Evolutionary conservation across 2,888 invertebrate species (phyloP).

Genomic region (Clitarchus hookeri): DNA sequence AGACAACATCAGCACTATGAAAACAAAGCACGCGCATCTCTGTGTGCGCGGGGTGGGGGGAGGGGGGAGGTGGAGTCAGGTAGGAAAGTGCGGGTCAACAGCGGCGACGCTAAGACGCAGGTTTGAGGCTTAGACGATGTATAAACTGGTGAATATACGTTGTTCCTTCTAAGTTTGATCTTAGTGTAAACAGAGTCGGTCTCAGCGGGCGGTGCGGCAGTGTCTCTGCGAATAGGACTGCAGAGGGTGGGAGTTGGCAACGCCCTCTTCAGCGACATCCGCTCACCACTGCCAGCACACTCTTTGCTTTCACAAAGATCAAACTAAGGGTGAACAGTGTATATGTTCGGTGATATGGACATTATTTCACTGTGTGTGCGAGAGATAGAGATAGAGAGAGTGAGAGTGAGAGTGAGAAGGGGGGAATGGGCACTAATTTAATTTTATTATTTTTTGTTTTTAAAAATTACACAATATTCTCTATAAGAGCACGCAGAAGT

Average conservation of each 20-base stretch:
- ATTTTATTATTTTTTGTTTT: too few relatives aligned
- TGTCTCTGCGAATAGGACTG: too few relatives aligned
- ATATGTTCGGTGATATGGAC: background rate
- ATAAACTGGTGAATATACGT: background rate
- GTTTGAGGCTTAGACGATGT: background rate
- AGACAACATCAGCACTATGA: slow-evolving; percentile 7
- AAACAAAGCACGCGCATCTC: background rate
- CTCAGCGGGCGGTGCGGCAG: too few relatives aligned
- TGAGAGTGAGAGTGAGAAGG: too few relatives aligned
- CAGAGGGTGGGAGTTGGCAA: too few relatives aligned
- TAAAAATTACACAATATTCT: too few relatives aligned
- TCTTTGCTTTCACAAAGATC: background rate
- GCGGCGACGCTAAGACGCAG: slow-evolving; percentile 2
- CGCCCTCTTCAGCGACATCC: background rate
- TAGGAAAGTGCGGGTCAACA: background rate
- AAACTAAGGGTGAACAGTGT: background rate
- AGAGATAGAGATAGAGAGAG: too few relatives aligned
- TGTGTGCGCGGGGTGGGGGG: background rate
- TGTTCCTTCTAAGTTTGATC: too few relatives aligned
- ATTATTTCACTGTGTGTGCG: background rate
- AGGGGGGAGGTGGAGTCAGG: too few relatives aligned
- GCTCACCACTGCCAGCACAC: background rate
- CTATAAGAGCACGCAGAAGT: too few relatives aligned
- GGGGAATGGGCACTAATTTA: too few relatives aligned
- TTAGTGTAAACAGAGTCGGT: too few relatives aligned